Base-by-base conservation (phyloP, 2,113 vertebrate genomes). In the Epinephelus cyanopodus region DNA sequence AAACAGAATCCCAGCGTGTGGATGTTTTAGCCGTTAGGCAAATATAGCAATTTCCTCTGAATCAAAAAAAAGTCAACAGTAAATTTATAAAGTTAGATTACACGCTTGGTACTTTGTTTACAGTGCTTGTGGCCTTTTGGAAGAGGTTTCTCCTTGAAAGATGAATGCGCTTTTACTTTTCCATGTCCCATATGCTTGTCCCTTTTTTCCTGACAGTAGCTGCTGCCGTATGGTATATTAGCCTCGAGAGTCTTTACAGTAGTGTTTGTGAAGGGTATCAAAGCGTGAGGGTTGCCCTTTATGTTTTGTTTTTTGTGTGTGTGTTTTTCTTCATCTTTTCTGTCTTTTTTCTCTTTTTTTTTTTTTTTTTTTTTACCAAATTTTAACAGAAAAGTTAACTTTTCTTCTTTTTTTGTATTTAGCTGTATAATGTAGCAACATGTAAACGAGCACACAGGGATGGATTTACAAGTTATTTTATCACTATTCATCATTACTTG, bases 11-110 rank as follows among this genome's bases (percentile, higher is more conserved):
- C 8, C 10, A 18, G 17, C 47, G 67, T 53, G 33, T 7, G 37
- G 47, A 58, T 23, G 65, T 65, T 78, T 77, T 62, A 81, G 73
- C 58, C 56, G 13, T 74, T 9, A 57, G 81, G 84, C 80, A 90
- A 83, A 87, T 79, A 80, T 70, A 45, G 54, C 56, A 63, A 23
- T 81, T 85, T 48, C 81, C 54, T 84, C 61, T 79, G 70, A 89
- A 74, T 84, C 72, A 77, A 87, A 76, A 53, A 70, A 45, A 74
- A 81, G 75, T 45, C 78, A 81, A 82, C 81, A 21, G 77, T 71
- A 79, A 65, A 81, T 86, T 75, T 72, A 39, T 67, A 37, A 82
- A 86, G 82, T 74, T 66, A 29, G 81, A 90, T 91, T 89, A 90
- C 84, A 81, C 45, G 65, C 77, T 74, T 17, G 45, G 29, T 37